Percentiles rank a stretch among this genome's conserved stretches.
These are phyloP conservation scores for Suricata suricatta DNA, from an alignment of 2,113 vertebrate species.

Conservation along the genomic window DNA sequence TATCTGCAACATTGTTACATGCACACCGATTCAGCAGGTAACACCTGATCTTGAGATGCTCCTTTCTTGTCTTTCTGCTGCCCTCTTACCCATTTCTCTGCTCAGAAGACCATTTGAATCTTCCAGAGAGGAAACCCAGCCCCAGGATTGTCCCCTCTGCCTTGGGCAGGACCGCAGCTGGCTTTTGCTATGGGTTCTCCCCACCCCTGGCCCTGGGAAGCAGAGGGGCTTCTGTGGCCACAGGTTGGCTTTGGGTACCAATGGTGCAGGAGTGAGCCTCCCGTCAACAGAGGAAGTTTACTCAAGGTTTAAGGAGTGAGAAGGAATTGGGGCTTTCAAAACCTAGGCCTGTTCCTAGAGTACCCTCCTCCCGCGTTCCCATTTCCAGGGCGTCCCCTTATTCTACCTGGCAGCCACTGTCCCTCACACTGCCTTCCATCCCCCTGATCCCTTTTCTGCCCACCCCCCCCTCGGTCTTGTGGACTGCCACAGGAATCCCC, in stretches of 20 bases:
- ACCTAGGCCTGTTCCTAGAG: background rate
- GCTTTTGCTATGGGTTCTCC: background rate
- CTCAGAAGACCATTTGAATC: background rate
- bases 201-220: background rate
- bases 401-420: fast-evolving
- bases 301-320: background rate
- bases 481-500: background rate
- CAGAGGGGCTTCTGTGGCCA: background rate
- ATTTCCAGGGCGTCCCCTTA: background rate
- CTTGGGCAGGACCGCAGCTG: background rate
- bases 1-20: background rate
- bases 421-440: background rate
- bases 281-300: background rate
- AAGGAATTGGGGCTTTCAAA: background rate
- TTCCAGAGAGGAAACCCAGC: background rate
- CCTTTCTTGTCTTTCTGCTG: background rate
- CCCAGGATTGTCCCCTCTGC: background rate
- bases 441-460: background rate
- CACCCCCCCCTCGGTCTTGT: background rate
- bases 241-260: background rate
- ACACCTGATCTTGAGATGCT: no score
- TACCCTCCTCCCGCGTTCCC: background rate
- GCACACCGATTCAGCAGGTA: background rate
- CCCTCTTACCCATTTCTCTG: background rate
- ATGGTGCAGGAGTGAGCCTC: fast-evolving